phyloP scores from a whole-genome alignment of 1,140 invertebrate genomes.

The Propsilocerus akamusi region DNA sequence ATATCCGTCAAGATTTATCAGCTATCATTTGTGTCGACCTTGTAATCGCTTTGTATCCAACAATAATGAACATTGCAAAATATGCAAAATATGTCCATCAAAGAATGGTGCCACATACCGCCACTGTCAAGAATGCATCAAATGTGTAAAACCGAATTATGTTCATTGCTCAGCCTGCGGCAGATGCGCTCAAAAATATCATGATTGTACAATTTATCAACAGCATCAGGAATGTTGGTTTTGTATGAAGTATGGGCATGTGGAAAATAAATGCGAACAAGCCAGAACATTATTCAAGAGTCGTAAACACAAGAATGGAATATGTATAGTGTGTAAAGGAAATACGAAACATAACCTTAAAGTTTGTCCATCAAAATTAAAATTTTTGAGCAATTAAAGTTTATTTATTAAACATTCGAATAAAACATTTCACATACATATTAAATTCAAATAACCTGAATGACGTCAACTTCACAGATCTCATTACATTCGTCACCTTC shows the following conservation, averaged over 20 bases:
- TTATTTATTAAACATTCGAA: too few relatives aligned
- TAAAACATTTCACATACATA: too few relatives aligned
- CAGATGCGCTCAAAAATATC: slow-evolving; percentile 30
- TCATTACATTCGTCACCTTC: slow-evolving; percentile 44
- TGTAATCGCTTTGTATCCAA: slow-evolving; percentile 48
- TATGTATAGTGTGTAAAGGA: too few relatives aligned
- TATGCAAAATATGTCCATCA: slow-evolving; percentile 54
- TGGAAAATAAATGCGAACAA: slow-evolving; percentile 7
- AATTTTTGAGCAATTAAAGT: too few relatives aligned
- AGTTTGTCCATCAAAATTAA: too few relatives aligned
- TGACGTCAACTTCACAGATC: too few relatives aligned
- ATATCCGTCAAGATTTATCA: slow-evolving; percentile 36
- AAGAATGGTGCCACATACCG: slow-evolving; percentile 62
- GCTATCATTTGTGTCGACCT: slow-evolving; percentile 52
- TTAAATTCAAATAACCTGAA: too few relatives aligned
- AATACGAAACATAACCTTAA: too few relatives aligned
- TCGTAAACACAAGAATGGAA: too few relatives aligned
- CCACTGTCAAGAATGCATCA: slow-evolving; percentile 56
- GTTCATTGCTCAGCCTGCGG: slow-evolving; percentile 54
- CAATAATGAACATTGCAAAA: slow-evolving; percentile 56
- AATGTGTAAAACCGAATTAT: slow-evolving; percentile 69
- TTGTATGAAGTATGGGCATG: slow-evolving; percentile 10
- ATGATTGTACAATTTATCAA: slow-evolving; percentile 17
- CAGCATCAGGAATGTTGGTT: slow-evolving; percentile 16
- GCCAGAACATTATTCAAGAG: background rate